Conservation (phyloP, 2,113 vertebrate species). For the Chauna torquata region DNA sequence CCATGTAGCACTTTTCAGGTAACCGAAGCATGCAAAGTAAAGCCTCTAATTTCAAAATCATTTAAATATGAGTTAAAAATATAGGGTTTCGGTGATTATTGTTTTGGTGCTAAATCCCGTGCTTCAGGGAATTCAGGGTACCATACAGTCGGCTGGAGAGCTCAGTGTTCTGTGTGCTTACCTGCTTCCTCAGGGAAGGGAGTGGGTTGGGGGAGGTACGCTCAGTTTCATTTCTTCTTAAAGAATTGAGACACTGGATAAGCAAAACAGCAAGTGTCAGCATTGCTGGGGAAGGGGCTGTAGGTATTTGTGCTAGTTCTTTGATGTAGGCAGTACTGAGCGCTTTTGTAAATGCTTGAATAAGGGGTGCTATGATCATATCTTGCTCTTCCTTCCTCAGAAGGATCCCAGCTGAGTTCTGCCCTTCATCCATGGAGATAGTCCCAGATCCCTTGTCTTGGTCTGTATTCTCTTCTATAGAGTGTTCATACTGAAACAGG, state of each 20-base stretch:
- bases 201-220: background rate
- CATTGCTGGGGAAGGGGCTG: background rate
- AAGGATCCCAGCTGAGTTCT: background rate
- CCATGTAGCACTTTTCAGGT: background rate
- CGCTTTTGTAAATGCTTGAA: background rate
- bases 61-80: background rate
- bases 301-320: background rate
- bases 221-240: background rate
- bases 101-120: background rate
- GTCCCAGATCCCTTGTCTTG: background rate
- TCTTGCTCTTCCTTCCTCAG: background rate
- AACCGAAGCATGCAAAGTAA: background rate
- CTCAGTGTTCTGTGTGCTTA: accelerated
- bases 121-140: background rate
- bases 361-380: background rate
- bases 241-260: background rate
- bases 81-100: background rate
- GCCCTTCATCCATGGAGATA: background rate
- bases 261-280: background rate
- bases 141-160: background rate
- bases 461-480: background rate
- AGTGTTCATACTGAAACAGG: background rate
- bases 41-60: background rate
- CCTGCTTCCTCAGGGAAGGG: background rate
- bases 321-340: background rate